Percentiles rank a stretch among this genome's conserved stretches.
phyloP scores from a whole-genome alignment of 2,797 vertebrate genomes.

The Chiroxiphia lanceolata region DNA sequence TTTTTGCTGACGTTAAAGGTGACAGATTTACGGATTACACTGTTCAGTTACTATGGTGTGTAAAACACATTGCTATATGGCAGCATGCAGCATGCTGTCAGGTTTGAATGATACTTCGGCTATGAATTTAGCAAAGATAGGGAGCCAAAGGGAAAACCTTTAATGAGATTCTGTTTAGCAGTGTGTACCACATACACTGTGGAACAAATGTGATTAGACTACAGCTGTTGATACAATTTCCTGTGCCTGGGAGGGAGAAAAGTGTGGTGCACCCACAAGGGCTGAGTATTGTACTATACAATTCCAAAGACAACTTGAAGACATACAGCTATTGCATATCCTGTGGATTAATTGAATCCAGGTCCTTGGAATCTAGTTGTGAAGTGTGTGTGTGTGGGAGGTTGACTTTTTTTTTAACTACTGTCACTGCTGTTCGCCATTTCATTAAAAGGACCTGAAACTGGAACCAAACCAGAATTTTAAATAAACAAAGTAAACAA shows the following conservation, averaged over 20 bases:
- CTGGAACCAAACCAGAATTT: slow-evolving; percentile 68
- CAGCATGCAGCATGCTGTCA: not conserved
- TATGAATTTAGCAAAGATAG: slow-evolving; percentile 1
- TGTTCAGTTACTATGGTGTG: slow-evolving; percentile 68
- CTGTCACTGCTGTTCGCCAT: slow-evolving; percentile 81
- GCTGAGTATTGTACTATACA: slow-evolving; percentile 73
- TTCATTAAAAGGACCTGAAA: slow-evolving; percentile 76
- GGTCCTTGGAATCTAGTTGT: no score
- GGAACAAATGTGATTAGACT: slow-evolving; percentile 65
- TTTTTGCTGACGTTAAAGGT: slow-evolving; percentile 67
- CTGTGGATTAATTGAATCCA: slow-evolving; percentile 89
- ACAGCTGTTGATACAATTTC: slow-evolving; percentile 80
- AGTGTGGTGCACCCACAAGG: slow-evolving; percentile 72
- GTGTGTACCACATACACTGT: not conserved
- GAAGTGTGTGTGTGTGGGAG: not conserved
- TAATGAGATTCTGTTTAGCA: not conserved
- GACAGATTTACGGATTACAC: slow-evolving; percentile 76
- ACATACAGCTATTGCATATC: slow-evolving; percentile 91
- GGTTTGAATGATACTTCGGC: slow-evolving; percentile 24
- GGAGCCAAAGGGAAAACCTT: not conserved
- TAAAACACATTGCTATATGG: slow-evolving; percentile 55
- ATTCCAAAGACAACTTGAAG: slow-evolving; percentile 89
- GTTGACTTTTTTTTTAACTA: slow-evolving; percentile 7
- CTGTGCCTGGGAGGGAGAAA: slow-evolving; percentile 82
- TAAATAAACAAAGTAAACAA: slow-evolving; percentile 69